phyloP scores from a whole-genome alignment of 2,888 invertebrate species.

The Drosophila tanythrix region DNA sequence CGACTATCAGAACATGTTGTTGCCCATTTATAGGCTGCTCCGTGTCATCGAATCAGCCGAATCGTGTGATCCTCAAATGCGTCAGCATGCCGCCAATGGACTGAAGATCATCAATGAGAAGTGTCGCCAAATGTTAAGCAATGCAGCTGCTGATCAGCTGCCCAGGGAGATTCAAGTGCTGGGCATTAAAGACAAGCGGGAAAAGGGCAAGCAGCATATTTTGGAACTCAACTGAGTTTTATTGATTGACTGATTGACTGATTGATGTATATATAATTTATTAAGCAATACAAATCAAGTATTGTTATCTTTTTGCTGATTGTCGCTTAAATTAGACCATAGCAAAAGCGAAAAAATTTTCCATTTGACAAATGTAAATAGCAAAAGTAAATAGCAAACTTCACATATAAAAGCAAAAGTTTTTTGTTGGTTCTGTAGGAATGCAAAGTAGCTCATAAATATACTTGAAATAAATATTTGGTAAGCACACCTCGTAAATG shows the following conservation, averaged over 20 bases:
- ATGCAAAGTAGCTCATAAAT: not conserved
- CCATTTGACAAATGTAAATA: not conserved
- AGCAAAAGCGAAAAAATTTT: not conserved
- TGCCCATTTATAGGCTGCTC: slow-evolving; percentile 83
- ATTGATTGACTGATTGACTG: not conserved
- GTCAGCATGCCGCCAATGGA: slow-evolving; percentile 83
- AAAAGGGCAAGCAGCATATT: slow-evolving; percentile 62
- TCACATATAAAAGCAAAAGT: not conserved
- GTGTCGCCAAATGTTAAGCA: slow-evolving; percentile 76
- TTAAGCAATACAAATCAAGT: not conserved
- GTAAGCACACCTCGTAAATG: not conserved
- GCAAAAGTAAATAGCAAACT: not conserved
- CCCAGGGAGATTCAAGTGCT: slow-evolving; percentile 82
- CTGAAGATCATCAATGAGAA: slow-evolving; percentile 80
- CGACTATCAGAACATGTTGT: slow-evolving; percentile 82
- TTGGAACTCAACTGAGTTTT: slow-evolving; percentile 65
- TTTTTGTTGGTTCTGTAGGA: no score
- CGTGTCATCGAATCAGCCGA: slow-evolving; percentile 75
- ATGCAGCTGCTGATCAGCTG: slow-evolving; percentile 61
- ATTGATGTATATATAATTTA: not conserved
- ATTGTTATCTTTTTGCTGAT: not conserved
- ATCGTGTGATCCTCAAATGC: slow-evolving; percentile 77
- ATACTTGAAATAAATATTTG: not conserved
- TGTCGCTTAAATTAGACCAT: not conserved
- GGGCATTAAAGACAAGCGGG: slow-evolving; percentile 71